Base-by-base conservation (phyloP, 2,113 vertebrate species). In the Hippocampus barbouri region DNA sequence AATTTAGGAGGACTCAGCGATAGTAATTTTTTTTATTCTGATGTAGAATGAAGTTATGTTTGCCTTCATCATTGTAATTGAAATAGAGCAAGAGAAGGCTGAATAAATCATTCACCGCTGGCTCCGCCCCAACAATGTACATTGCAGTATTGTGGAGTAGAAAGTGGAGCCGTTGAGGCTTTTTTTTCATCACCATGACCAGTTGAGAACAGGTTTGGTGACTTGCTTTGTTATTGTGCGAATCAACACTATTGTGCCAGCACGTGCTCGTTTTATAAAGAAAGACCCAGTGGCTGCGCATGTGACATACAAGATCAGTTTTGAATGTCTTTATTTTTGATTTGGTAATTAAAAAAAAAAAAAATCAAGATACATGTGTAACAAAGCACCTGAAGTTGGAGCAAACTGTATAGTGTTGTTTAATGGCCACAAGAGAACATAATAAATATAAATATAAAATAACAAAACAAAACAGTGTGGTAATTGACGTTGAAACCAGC, bases 401-500 rank as follows among this genome's bases (percentile, higher is more conserved):
- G 61, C 34, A 69, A 70, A 78, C 66, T 60, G 65, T 5, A 30
- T 8, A 38, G 68, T 56, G 47, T 51, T 56, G 38, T 70, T 69
- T 78, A 84, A 86, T 86, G 79, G 81, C 83, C 80, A 77, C 76
- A 75, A 68, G 71, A 83, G 60, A 80, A 83, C 15, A 34, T 18
- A 65, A 82, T 56, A 85, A 23, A 82, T 68, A 86, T 73, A 38
- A 38, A 38, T 38, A 38, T 38, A 38, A 6, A 38, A 38, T 7
- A 38, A 1, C 34, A 38, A 87, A 80, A 75, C 25, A 71, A 82
- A 75, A 34, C 71, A 4, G 43, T 80, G 81, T 85, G 87, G 88
- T 88, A 90, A 86, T 62, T 89, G 85, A 86, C 89, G 87, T 90
- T 90, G 89, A 90, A 87, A 90, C 89, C 85, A 91, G 88, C 80